Evolutionary conservation across 2,113 vertebrate species (phyloP).

Genomic region (Polypterus bichir): DNA sequence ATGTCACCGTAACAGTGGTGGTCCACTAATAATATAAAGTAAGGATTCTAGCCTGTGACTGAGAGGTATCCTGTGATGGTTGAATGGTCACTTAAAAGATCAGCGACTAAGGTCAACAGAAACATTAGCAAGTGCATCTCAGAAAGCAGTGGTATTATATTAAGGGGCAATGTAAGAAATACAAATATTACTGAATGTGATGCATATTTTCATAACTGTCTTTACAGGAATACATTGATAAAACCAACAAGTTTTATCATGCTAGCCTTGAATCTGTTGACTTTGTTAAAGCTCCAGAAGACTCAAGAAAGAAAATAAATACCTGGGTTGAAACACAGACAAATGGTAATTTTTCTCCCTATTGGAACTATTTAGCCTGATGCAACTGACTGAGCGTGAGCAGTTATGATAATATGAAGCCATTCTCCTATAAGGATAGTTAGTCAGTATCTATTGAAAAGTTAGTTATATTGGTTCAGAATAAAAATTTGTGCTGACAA

Average conservation of each 20-base stretch:
- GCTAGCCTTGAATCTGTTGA: slow-evolving; percentile 47
- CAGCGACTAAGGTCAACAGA: not conserved
- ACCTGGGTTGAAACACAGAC: slow-evolving; percentile 54
- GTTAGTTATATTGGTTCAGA: too few relatives aligned
- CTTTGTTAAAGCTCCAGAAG: slow-evolving; percentile 36
- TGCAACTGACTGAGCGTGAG: too few relatives aligned
- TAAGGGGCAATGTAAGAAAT: not conserved
- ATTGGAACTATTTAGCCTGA: too few relatives aligned
- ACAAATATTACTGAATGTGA: not conserved
- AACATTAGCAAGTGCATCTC: not conserved
- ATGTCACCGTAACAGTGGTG: too few relatives aligned
- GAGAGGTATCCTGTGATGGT: not conserved
- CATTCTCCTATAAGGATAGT: too few relatives aligned
- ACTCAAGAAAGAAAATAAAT: slow-evolving; percentile 46
- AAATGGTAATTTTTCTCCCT: slow-evolving; percentile 35
- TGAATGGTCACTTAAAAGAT: not conserved
- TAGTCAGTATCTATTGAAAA: too few relatives aligned
- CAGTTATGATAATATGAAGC: too few relatives aligned
- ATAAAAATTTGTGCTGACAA: too few relatives aligned
- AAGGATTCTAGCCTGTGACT: too few relatives aligned
- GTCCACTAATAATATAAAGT: too few relatives aligned
- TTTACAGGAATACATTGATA: slow-evolving; percentile 46
- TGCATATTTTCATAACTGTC: not conserved
- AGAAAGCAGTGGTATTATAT: not conserved
- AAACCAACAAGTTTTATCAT: slow-evolving; percentile 38